Conservation (phyloP, 2,888 invertebrate genomes). For the Synergus gifuensis region DNA sequence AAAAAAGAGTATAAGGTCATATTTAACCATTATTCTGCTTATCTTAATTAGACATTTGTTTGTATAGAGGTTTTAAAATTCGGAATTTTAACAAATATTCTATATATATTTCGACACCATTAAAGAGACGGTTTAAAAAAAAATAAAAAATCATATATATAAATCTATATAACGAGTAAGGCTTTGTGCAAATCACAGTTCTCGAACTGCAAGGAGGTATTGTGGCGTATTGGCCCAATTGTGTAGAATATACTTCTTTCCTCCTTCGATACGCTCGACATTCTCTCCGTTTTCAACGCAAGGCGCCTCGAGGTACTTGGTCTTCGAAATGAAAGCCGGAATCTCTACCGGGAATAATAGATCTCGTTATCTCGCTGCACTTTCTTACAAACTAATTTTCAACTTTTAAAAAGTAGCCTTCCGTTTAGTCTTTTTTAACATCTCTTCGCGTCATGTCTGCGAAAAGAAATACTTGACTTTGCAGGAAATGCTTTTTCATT, state of each 20-base stretch:
- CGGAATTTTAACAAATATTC: not conserved
- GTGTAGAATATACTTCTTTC: not conserved
- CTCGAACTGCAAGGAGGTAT: not conserved
- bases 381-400: constrained; percentile 38
- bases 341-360: constrained; percentile 28
- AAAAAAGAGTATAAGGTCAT: too few species aligned
- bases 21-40: too few species aligned
- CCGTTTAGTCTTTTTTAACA: constrained; percentile 3
- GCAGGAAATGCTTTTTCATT: constrained; percentile 37
- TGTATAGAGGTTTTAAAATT: not conserved
- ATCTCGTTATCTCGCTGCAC: constrained; percentile 36
- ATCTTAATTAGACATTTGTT: too few species aligned
- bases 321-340: constrained; percentile 20
- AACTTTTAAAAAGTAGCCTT: constrained; percentile 25
- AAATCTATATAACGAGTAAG: not conserved
- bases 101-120: not conserved
- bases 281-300: not conserved
- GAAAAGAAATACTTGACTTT: constrained; percentile 24
- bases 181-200: not conserved
- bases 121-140: not conserved
- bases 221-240: not conserved
- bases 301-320: not conserved
- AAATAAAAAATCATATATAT: not conserved
- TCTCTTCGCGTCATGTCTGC: not conserved
- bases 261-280: constrained; percentile 5